Percentiles rank a stretch among this genome's conserved stretches.
Conservation (phyloP, 2,888 invertebrate genomes). For the Crossocerus cetratus region DNA sequence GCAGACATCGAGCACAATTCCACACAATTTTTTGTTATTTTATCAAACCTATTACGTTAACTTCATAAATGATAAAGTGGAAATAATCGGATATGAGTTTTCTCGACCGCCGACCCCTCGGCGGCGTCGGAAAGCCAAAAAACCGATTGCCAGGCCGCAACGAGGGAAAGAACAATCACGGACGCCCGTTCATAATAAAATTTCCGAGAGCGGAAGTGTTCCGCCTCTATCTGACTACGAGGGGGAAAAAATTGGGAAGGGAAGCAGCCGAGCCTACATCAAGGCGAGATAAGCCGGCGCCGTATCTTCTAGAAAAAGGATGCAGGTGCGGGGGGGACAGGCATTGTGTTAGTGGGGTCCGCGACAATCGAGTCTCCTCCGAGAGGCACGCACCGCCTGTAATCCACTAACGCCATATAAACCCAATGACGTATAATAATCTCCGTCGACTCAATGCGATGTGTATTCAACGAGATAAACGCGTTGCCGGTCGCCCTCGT, state of each 20-base stretch:
- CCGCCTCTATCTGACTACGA: constrained; percentile 3
- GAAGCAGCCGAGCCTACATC: constrained; percentile 7
- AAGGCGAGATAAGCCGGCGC: constrained; percentile 25
- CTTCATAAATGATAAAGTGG: too few species aligned
- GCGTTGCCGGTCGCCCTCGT: constrained; percentile 33
- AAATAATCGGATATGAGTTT: too few species aligned
- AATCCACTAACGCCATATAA: constrained; percentile 38
- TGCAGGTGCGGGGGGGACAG: constrained; percentile 36
- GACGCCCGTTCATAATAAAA: constrained; percentile 13
- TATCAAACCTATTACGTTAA: too few species aligned
- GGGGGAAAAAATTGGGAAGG: constrained; percentile 12
- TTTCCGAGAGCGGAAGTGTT: constrained; percentile 11
- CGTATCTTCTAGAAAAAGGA: constrained; percentile 25
- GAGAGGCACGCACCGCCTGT: constrained; percentile 29
- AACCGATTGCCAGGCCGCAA: too few species aligned
- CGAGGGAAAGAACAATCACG: neutral
- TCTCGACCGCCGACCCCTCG: too few species aligned
- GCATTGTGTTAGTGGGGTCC: constrained; percentile 10
- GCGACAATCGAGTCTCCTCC: constrained; percentile 42
- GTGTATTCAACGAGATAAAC: constrained; percentile 44
- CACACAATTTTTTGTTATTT: too few species aligned
- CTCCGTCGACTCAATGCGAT: constrained; percentile 23
- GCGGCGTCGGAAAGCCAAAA: too few species aligned
- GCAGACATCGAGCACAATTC: too few species aligned
- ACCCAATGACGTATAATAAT: constrained; percentile 39